Percentiles rank a stretch among this genome's conserved stretches.
phyloP scores from a whole-genome alignment of 2,888 invertebrate genomes.

The Bursaphelenchus okinawaensis region DNA sequence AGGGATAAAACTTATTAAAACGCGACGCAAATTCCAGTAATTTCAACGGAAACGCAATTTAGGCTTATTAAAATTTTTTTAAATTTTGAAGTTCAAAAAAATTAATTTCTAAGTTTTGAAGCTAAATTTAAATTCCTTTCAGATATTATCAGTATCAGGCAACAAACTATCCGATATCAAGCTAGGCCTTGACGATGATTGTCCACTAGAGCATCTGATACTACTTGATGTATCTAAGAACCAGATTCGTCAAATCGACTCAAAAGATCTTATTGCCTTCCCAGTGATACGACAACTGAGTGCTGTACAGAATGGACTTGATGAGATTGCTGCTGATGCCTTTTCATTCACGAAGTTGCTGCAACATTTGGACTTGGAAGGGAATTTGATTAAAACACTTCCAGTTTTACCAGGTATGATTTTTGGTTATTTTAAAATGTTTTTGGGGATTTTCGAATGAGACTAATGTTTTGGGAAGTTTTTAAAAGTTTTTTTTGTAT shows the following conservation, averaged over 20 bases:
- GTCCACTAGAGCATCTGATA: slow-evolving; percentile 42
- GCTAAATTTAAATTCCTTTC: slow-evolving; percentile 15
- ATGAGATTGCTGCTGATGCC: slow-evolving; percentile 21
- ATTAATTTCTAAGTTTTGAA: not conserved
- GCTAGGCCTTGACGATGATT: slow-evolving; percentile 27
- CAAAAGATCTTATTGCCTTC: slow-evolving; percentile 26
- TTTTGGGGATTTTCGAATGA: not conserved
- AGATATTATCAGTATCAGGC: slow-evolving; percentile 47
- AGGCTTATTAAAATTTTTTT: not conserved
- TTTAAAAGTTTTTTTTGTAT: not conserved
- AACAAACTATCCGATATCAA: slow-evolving; percentile 30
- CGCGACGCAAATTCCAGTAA: not conserved
- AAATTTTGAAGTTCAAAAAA: not conserved
- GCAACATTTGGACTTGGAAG: slow-evolving; percentile 41
- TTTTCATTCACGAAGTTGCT: slow-evolving; percentile 27
- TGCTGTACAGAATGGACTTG: slow-evolving; percentile 32
- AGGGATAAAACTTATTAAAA: not conserved
- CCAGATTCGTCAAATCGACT: slow-evolving; percentile 32
- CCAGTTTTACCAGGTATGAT: slow-evolving; percentile 26
- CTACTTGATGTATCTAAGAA: slow-evolving; percentile 50
- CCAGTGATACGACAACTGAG: slow-evolving; percentile 36
- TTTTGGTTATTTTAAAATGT: too few species aligned
- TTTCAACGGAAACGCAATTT: slow-evolving; percentile 1
- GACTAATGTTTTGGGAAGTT: not conserved
- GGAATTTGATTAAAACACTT: slow-evolving; percentile 31